These are phyloP conservation scores for Clostera curtula DNA, from an alignment of 2,888 invertebrate genomes.

Conservation along the genomic window DNA sequence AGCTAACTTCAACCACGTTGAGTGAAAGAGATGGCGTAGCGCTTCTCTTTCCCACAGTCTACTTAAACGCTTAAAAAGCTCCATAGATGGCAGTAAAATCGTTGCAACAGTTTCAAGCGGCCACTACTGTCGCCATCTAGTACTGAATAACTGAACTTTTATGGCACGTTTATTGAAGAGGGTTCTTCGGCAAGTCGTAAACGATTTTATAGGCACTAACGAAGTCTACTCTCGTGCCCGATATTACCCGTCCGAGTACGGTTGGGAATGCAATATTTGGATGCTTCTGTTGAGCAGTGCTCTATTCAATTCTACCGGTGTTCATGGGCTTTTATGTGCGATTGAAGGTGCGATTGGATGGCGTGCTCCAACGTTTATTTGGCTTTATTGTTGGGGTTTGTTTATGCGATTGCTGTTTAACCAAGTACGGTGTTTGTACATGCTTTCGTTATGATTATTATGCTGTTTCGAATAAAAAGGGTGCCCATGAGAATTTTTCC, in stretches of 20 bases:
- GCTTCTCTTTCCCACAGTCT: slow-evolving; percentile 35
- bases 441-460: slow-evolving; percentile 72
- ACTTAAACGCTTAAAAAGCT: slow-evolving; percentile 66
- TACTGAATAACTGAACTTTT: slow-evolving; percentile 70
- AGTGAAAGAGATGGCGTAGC: slow-evolving; percentile 26
- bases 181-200: slow-evolving; percentile 74
- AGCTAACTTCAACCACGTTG: slow-evolving; percentile 36
- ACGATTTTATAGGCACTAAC: slow-evolving; percentile 72
- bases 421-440: slow-evolving; percentile 71
- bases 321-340: slow-evolving; percentile 73
- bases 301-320: slow-evolving; percentile 71
- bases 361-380: slow-evolving; percentile 74
- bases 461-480: slow-evolving; percentile 61
- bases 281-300: slow-evolving; percentile 62
- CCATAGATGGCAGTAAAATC: slow-evolving; percentile 74
- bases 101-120: slow-evolving; percentile 61
- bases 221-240: slow-evolving; percentile 67
- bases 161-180: slow-evolving; percentile 73
- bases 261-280: slow-evolving; percentile 65
- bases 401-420: slow-evolving; percentile 75
- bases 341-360: slow-evolving; percentile 76
- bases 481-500: slow-evolving; percentile 46
- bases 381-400: slow-evolving; percentile 75
- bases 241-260: slow-evolving; percentile 69
- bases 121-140: slow-evolving; percentile 74